Percentiles rank a stretch among this genome's conserved stretches.
phyloP scores from a whole-genome alignment of 1,140 invertebrate genomes.

The Nephila pilipes region DNA sequence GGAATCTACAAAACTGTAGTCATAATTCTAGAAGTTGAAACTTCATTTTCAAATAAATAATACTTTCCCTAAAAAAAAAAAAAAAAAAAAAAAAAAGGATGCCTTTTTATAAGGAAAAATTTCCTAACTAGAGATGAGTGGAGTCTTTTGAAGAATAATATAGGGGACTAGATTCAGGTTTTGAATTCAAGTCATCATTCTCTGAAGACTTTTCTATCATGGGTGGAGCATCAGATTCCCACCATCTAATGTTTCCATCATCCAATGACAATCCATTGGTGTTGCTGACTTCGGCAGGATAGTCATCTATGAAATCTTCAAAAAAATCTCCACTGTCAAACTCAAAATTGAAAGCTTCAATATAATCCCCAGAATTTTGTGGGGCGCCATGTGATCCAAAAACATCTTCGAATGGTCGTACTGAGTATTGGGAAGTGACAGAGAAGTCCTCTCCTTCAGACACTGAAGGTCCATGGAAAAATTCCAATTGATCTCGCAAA shows the following conservation, averaged over 20 bases:
- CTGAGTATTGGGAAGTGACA: slow-evolving; percentile 48
- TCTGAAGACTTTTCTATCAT: slow-evolving; percentile 53
- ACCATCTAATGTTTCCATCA: too few relatives aligned
- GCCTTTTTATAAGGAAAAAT: background rate
- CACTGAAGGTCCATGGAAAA: background rate
- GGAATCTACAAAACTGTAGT: background rate
- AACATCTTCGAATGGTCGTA: slow-evolving; percentile 53
- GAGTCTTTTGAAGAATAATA: slow-evolving; percentile 30
- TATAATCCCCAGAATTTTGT: background rate
- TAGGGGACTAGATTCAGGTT: slow-evolving; percentile 64
- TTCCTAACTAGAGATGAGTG: slow-evolving; percentile 44
- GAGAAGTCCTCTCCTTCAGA: slow-evolving; percentile 5
- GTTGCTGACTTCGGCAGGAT: background rate
- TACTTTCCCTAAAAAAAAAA: background rate
- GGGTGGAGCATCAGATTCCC: background rate
- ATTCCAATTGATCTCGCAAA: slow-evolving; percentile 23
- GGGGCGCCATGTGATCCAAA: background rate
- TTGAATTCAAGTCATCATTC: background rate
- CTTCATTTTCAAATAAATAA: background rate
- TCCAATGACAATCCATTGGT: background rate
- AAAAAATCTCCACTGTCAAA: slow-evolving; percentile 68
- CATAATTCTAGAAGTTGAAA: background rate
- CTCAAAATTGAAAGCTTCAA: slow-evolving; percentile 71
- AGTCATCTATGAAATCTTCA: slow-evolving; percentile 40
- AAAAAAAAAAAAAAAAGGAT: background rate